These are phyloP conservation scores for Chloroceryle inda DNA, from an alignment of 2,797 vertebrate genomes.

Conservation along the genomic window DNA sequence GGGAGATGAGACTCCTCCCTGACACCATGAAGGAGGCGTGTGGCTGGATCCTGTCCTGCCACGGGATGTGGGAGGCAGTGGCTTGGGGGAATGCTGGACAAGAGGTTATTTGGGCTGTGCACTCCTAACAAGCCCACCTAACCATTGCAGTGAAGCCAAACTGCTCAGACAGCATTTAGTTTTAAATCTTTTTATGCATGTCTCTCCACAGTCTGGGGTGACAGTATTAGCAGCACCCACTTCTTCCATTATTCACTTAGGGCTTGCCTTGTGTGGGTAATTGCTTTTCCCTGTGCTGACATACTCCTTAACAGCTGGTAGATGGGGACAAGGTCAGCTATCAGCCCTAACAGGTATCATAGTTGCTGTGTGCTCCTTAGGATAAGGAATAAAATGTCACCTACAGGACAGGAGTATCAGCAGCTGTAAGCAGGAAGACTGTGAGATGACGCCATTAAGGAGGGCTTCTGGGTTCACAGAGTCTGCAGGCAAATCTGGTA, in stretches of 20 bases:
- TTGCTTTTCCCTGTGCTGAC: background rate
- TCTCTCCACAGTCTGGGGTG: background rate
- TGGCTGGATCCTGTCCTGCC: accelerated
- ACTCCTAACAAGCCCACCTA: background rate
- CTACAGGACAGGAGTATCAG: background rate
- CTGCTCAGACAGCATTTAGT: background rate
- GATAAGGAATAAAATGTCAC: background rate
- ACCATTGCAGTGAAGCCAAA: background rate
- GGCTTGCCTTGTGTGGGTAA: background rate
- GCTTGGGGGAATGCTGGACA: background rate
- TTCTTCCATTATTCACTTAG: background rate
- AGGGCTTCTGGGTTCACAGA: background rate
- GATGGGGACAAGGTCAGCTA: background rate
- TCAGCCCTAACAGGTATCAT: background rate
- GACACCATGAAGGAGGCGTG: background rate
- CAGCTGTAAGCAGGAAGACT: background rate
- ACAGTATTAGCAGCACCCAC: background rate
- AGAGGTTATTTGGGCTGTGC: background rate
- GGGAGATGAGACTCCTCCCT: background rate
- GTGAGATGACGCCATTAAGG: background rate
- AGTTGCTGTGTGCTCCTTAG: background rate
- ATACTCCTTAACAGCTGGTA: background rate
- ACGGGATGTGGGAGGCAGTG: accelerated
- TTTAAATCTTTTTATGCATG: background rate
- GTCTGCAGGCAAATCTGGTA: background rate